A percentile compares a stretch with the other conserved stretches of the same genome.
phyloP scores from a whole-genome alignment of 2,888 invertebrate species.

The Ochropleura plecta region DNA sequence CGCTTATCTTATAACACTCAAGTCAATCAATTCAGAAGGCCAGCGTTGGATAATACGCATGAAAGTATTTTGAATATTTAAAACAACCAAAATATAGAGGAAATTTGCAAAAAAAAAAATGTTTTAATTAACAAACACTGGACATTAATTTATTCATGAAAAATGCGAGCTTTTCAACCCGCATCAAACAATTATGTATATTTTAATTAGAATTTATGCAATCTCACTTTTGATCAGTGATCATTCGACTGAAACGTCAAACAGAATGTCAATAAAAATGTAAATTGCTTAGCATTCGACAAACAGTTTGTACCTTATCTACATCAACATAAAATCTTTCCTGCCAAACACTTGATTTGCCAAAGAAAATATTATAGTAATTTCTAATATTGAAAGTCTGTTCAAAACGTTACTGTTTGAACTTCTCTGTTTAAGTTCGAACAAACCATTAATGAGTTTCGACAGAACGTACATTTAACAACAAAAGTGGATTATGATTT shows the following conservation, averaged over 20 bases:
- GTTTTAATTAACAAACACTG: constrained; percentile 19
- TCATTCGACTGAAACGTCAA: constrained; percentile 46
- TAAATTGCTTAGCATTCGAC: constrained; percentile 43
- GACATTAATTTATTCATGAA: constrained; percentile 45
- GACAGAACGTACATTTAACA: constrained; percentile 13
- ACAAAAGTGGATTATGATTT: neutral
- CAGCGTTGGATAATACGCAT: neutral
- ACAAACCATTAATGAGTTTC: constrained; percentile 30
- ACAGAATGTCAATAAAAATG: constrained; percentile 55
- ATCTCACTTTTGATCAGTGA: constrained; percentile 43
- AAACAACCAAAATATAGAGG: neutral
- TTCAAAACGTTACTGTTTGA: constrained; percentile 15
- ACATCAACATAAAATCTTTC: constrained; percentile 34
- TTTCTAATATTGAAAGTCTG: constrained; percentile 24
- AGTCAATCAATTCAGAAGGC: neutral
- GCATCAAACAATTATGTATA: constrained; percentile 35
- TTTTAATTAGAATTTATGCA: constrained; percentile 48
- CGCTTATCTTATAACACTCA: neutral
- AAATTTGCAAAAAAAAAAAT: constrained; percentile 8
- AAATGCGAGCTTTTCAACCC: constrained; percentile 16
- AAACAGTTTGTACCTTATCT: constrained; percentile 35
- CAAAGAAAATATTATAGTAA: constrained; percentile 28
- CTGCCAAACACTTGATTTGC: constrained; percentile 42
- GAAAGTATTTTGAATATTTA: neutral
- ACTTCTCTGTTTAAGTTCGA: constrained; percentile 28